Percentiles rank a stretch among this genome's conserved stretches.
Conservation (phyloP, 2,113 vertebrate genomes). For the Nerophis ophidion region DNA sequence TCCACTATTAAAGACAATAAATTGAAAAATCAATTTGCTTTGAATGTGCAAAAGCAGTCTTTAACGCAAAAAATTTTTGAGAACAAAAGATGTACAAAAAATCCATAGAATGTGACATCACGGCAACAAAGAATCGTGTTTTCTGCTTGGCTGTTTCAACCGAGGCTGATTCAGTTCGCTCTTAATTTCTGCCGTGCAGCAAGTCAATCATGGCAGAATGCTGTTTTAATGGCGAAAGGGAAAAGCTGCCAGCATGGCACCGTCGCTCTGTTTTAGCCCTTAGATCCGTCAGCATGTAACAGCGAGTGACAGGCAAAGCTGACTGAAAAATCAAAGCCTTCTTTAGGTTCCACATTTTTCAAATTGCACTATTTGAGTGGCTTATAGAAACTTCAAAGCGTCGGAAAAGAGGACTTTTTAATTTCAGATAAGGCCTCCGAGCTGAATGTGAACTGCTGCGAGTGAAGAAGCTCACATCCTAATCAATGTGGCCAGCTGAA, state of each 20-base stretch:
- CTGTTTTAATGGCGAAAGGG: constrained; percentile 28
- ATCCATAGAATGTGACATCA: constrained; percentile 5
- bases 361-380: constrained; percentile 67
- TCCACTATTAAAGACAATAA: too few species aligned
- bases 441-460: constrained; percentile 70
- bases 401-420: constrained; percentile 61
- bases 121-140: neutral
- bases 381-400: constrained; percentile 73
- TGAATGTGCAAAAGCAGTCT: neutral
- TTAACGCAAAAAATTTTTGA: neutral
- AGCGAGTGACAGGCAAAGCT: constrained; percentile 67
- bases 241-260: constrained; percentile 41
- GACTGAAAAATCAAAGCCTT: constrained; percentile 68
- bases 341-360: constrained; percentile 57
- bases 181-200: constrained; percentile 35
- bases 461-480: constrained; percentile 73
- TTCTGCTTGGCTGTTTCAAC: constrained; percentile 12
- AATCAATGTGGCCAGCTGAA: constrained; percentile 69
- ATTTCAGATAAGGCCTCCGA: constrained; percentile 74
- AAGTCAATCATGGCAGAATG: constrained; percentile 47
- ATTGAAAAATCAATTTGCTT: neutral
- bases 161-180: constrained; percentile 26
- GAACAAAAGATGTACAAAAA: neutral
- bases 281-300: constrained; percentile 64
- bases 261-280: constrained; percentile 44